These are phyloP conservation scores for Margarornis squamiger DNA, from an alignment of 2,797 vertebrate species.

Conservation along the genomic window DNA sequence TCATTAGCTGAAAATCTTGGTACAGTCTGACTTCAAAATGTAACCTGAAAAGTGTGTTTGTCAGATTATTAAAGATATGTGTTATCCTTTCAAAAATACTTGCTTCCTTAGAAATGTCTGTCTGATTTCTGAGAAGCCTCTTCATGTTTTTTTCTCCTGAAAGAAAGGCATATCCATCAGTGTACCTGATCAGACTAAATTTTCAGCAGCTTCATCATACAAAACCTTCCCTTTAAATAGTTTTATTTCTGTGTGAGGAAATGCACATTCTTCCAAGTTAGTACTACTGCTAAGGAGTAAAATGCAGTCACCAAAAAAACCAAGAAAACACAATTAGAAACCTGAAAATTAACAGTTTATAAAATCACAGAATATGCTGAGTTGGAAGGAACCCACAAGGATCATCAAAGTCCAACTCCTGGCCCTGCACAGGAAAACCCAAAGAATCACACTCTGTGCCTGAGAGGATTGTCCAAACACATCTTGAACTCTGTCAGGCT, in stretches of 20 bases:
- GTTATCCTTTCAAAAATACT: background rate
- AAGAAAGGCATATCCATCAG: background rate
- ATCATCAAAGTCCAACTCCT: background rate
- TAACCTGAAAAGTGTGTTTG: background rate
- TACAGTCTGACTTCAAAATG: background rate
- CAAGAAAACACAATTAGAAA: background rate
- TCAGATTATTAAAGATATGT: background rate
- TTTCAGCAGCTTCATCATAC: background rate
- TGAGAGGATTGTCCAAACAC: background rate
- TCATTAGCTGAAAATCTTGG: slow-evolving; percentile 11
- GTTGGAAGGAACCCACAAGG: background rate
- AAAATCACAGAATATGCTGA: background rate
- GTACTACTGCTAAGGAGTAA: background rate
- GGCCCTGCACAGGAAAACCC: background rate
- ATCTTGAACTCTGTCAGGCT: background rate
- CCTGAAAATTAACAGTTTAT: background rate
- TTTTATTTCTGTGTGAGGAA: background rate
- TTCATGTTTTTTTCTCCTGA: background rate
- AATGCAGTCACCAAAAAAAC: background rate
- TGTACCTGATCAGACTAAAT: background rate
- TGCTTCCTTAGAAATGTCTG: background rate
- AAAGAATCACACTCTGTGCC: background rate
- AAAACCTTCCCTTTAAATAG: background rate
- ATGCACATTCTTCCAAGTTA: background rate
- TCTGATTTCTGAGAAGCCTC: background rate